Evolutionary conservation across 2,113 vertebrate genomes (phyloP).

Genomic region (Cygnus atratus): DNA sequence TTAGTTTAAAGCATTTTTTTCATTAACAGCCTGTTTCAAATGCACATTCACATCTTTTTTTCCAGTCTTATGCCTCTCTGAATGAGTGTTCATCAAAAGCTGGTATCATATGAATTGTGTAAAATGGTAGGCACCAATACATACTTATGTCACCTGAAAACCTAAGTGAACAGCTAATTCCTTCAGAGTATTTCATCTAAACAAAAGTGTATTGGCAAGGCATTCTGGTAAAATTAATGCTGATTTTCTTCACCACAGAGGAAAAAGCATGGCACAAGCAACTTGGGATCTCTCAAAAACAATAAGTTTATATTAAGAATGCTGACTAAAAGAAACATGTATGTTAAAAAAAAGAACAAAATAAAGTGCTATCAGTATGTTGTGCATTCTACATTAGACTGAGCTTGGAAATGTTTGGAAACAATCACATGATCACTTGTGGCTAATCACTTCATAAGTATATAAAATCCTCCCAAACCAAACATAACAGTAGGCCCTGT

Average conservation of each 20-base stretch:
- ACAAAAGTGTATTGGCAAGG: neutral
- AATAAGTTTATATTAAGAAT: neutral
- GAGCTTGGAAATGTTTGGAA: neutral
- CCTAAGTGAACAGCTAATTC: neutral
- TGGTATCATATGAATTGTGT: neutral
- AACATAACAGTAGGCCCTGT: neutral
- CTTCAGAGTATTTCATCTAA: neutral
- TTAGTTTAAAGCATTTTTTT: neutral
- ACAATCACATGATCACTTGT: neutral
- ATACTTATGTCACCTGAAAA: neutral
- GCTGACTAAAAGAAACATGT: neutral
- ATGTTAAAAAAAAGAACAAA: neutral
- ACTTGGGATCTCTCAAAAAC: neutral
- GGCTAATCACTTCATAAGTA: neutral
- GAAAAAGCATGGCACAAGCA: neutral
- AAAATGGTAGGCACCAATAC: neutral
- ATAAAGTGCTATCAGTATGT: neutral
- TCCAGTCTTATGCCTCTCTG: neutral
- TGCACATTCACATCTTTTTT: neutral
- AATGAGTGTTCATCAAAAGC: neutral
- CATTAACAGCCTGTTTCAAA: neutral
- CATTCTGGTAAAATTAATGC: neutral
- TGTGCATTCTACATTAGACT: neutral
- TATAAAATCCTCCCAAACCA: neutral
- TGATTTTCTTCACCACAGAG: neutral